phyloP scores from a whole-genome alignment of 35 echinoderm and acorn worm species.

The Lytechinus variegatus region DNA sequence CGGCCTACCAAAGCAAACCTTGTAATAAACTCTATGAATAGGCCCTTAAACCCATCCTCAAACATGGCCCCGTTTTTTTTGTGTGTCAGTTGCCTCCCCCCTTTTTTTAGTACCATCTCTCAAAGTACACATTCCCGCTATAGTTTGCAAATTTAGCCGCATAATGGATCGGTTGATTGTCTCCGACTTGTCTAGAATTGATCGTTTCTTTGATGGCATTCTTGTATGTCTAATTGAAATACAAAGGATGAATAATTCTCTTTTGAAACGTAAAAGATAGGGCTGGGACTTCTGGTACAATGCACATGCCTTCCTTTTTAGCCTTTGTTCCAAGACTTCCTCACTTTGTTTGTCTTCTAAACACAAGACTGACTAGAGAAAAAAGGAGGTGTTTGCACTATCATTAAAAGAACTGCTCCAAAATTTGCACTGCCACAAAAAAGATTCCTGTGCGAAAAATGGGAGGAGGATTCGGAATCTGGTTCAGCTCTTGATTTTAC shows the following conservation, averaged over 20 bases:
- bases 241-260: neutral
- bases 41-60: neutral
- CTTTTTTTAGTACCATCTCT: neutral
- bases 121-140: neutral
- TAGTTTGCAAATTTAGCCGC: slow-evolving; percentile 1
- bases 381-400: neutral
- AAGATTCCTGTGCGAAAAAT: neutral
- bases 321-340: neutral
- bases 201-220: neutral
- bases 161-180: neutral
- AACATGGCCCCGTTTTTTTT: slow-evolving; percentile 11
- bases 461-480: neutral
- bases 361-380: neutral
- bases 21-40: neutral
- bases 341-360: slow-evolving; percentile 20
- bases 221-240: slow-evolving; percentile 24
- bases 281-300: neutral
- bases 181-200: neutral
- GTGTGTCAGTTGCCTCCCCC: neutral
- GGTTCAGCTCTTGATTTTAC: neutral
- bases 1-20: neutral
- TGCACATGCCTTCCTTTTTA: neutral
- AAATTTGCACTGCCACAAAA: neutral
- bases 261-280: neutral
- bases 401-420: neutral